Percentiles rank a stretch among this genome's conserved stretches.
phyloP scores from a whole-genome alignment of 1,140 invertebrate species.

The Andrena cerasifolii region DNA sequence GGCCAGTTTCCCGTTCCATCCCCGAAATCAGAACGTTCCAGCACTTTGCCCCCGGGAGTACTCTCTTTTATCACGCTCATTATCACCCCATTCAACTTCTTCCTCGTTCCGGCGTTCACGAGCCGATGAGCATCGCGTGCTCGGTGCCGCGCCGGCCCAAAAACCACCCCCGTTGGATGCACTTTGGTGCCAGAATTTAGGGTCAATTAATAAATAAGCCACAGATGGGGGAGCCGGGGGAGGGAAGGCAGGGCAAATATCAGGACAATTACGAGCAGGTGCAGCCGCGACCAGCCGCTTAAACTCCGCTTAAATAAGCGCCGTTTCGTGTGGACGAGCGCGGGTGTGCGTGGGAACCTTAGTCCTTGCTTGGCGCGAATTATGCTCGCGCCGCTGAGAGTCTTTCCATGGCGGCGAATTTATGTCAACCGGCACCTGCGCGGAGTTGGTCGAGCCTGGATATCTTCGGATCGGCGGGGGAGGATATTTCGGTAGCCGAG shows the following conservation, averaged over 20 bases:
- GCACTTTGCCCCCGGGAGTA: neutral
- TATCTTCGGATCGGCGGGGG: slow-evolving; percentile 9
- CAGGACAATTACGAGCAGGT: slow-evolving; percentile 71
- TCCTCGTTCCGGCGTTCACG: neutral
- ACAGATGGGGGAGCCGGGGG: slow-evolving; percentile 35
- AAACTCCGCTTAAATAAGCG: slow-evolving; percentile 71
- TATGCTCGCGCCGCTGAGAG: neutral
- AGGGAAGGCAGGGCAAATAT: slow-evolving; percentile 57
- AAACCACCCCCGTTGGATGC: slow-evolving; percentile 41
- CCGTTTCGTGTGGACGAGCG: neutral
- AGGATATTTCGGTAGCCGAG: neutral
- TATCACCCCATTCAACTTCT: slow-evolving; percentile 41
- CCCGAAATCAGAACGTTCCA: slow-evolving; percentile 26
- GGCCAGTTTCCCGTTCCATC: neutral
- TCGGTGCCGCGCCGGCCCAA: neutral
- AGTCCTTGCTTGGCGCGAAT: slow-evolving; percentile 23
- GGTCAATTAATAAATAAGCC: slow-evolving; percentile 71
- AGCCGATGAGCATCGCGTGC: slow-evolving; percentile 2
- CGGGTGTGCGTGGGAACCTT: slow-evolving; percentile 5
- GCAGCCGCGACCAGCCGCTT: slow-evolving; percentile 63
- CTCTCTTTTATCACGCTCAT: slow-evolving; percentile 40
- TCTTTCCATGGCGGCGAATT: slow-evolving; percentile 32
- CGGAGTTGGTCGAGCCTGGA: slow-evolving; percentile 30
- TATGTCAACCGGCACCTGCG: slow-evolving; percentile 62
- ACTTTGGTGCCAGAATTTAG: slow-evolving; percentile 55